phyloP scores from a whole-genome alignment of 2,113 vertebrate genomes.

The Notiomystis cincta region DNA sequence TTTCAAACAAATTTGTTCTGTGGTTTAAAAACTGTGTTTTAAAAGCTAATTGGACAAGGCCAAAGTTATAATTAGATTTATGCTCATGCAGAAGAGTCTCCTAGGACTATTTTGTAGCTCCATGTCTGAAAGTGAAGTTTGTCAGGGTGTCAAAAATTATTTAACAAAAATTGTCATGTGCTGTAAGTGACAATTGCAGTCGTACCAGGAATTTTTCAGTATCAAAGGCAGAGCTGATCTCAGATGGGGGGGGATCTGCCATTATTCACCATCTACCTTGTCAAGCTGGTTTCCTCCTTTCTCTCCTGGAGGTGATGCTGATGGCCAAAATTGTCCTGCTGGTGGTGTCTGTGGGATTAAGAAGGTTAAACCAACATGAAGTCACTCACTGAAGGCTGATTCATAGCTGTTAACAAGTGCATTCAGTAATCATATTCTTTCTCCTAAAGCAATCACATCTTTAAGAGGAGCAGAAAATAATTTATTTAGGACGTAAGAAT shows the following conservation, averaged over 20 bases:
- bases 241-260: background rate
- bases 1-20: slow-evolving; percentile 5
- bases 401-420: background rate
- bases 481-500: background rate
- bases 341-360: background rate
- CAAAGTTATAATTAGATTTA: slow-evolving; percentile 27
- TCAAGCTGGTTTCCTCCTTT: background rate
- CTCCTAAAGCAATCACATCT: background rate
- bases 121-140: background rate
- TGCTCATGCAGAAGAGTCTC: background rate
- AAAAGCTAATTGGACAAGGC: slow-evolving; percentile 19
- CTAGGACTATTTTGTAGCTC: background rate
- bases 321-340: background rate
- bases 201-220: background rate
- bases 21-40: background rate
- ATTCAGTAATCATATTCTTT: background rate
- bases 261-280: background rate
- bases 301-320: background rate
- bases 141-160: background rate
- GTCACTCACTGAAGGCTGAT: background rate
- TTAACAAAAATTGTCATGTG: background rate
- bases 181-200: background rate
- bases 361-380: background rate
- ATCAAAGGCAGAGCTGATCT: background rate
- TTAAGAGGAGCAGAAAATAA: background rate